Base-by-base conservation (phyloP, 2,888 invertebrate genomes). In the Eupithecia vulgata region DNA sequence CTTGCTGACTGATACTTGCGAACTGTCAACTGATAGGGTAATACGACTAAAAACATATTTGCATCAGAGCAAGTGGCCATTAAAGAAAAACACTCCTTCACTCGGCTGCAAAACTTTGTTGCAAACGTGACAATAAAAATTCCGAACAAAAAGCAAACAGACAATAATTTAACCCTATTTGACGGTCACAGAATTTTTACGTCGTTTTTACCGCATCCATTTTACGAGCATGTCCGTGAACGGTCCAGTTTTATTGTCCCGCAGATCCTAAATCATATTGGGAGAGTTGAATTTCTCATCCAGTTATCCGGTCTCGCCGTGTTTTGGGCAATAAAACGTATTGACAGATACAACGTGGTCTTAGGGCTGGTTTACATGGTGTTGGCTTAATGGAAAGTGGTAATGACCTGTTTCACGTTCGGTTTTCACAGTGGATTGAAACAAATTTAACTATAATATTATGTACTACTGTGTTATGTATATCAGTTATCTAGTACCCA, bases 191-290 rank as follows among this genome's bases (percentile, higher is more conserved):
- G 62, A 74, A 48, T 67, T 71, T 72, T 72, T 67, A 70, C 68
- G 68, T 42, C 62, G 25, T 25, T 75, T 70, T 72, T 72, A 75
- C 72, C 69, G 64, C 72, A 72, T 45, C 52, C 42, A 45, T 71
- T 72, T 75, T 72, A 70, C 64, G 67, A 67, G 17, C 61, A 74
- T 68, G 62, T 70, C 57, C n/a, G 66, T 62, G 40, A 61, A 69
- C 71, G 21, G 71, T 52, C 25, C 67, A 65, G 42, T 69, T 67
- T 75, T 75, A 72, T 67, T 72, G 57, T 68, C 65, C 64, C 70
- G 25, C n/a, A 64, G 70, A 67, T 72, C 71, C 69, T 76, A 76
- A 76, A 79, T 78, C 76, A 78, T 75, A 75, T 76, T 72, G 76
- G 64, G 68, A 70, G 67, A 69, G 72, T 70, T 64, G 71, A 74